Conservation (phyloP, 2,888 invertebrate genomes). For the Cremastobaeus sp. region DNA sequence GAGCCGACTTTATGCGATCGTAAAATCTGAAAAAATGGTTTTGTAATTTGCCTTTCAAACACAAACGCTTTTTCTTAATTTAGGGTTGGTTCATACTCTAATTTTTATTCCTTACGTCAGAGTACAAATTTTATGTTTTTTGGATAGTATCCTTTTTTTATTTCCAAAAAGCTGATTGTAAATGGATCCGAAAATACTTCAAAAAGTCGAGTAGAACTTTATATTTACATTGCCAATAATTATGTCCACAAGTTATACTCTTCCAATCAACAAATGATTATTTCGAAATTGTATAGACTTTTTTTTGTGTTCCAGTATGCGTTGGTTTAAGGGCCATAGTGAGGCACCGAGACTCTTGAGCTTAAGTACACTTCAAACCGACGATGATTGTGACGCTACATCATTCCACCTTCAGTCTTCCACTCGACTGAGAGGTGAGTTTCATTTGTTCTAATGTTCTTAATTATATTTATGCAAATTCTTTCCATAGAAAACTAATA, state of each 20-base stretch:
- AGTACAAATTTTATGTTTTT: background rate
- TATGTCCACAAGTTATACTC: too few relatives aligned
- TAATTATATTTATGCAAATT: too few relatives aligned
- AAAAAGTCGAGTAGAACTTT: too few relatives aligned
- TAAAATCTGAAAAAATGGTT: conserved; percentile 36
- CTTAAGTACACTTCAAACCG: conserved; percentile 80
- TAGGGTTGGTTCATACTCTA: conserved; percentile 6
- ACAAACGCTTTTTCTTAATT: conserved; percentile 4
- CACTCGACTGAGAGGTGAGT: conserved; percentile 79
- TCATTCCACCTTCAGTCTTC: conserved; percentile 70
- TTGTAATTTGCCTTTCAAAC: conserved; percentile 24
- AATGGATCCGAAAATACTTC: too few relatives aligned
- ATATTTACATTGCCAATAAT: background rate
- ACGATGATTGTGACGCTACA: conserved; percentile 74
- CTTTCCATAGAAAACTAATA: too few relatives aligned
- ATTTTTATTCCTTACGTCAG: conserved; percentile 15
- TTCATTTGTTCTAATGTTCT: too few relatives aligned
- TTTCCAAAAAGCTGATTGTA: background rate
- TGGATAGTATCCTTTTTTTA: conserved; percentile 7
- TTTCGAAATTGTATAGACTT: too few relatives aligned
- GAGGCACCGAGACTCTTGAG: conserved; percentile 85
- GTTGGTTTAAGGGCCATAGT: conserved; percentile 84
- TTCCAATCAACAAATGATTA: too few relatives aligned
- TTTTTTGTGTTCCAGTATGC: conserved; percentile 80
- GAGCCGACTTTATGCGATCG: conserved; percentile 37